phyloP scores from a whole-genome alignment of 2,888 invertebrate genomes.

The Imbricaverruca yamaguchii region DNA sequence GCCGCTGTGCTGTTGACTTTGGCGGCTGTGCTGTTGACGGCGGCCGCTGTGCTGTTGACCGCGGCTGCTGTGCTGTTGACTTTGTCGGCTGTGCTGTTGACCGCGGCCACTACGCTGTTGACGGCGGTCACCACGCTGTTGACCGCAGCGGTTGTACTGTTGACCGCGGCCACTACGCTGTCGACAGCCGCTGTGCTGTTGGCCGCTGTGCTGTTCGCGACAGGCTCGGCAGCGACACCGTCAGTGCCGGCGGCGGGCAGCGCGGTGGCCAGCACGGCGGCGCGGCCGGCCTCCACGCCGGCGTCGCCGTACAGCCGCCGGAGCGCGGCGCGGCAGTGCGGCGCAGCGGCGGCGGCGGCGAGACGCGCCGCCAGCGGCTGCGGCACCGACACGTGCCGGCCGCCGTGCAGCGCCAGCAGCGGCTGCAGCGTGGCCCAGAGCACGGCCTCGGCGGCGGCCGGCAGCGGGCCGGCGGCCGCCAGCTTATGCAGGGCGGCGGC shows the following conservation, averaged over 20 bases:
- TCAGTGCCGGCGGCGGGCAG: background rate
- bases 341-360: background rate
- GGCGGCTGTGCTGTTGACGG: too few species aligned
- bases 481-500: background rate
- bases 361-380: background rate
- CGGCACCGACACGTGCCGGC: background rate
- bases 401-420: constrained; percentile 14
- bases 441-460: constrained; percentile 1
- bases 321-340: background rate
- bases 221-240: too few species aligned
- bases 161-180: too few species aligned
- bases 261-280: background rate
- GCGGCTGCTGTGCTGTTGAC: too few species aligned
- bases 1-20: too few species aligned
- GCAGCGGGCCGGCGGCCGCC: background rate
- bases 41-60: too few species aligned
- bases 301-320: background rate
- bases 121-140: too few species aligned
- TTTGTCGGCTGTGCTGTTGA: too few species aligned
- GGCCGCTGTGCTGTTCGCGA: too few species aligned
- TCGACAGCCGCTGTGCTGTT: too few species aligned
- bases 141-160: background rate
- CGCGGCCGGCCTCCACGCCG: background rate
- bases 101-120: too few species aligned
- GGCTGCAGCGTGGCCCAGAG: background rate